Evolutionary conservation across 2,113 vertebrate genomes (phyloP), one percentile per base, ranked within the genome.

Genomic region (Piprites chloris): DNA sequence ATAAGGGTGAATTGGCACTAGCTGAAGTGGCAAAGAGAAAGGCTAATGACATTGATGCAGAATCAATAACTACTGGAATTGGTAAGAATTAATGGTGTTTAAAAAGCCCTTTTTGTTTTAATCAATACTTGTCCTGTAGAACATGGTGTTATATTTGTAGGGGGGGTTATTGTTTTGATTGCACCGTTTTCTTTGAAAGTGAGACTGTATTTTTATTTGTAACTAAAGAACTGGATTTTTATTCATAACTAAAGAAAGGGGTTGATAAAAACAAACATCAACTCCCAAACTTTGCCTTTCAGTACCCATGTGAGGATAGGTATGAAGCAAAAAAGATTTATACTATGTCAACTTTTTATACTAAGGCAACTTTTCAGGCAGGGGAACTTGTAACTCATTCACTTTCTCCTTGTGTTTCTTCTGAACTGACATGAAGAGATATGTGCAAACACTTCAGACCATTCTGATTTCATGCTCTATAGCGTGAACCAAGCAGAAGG

Each of bases 1-100:
- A 99, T 99, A 99, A 99, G 97, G 99, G 99, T 94, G 99, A 99
- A 98, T 91, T 98, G 98, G 99, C 99, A 96, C 98, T 99, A 94
- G 99, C 99, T 88, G 98, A 98, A 97, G 99, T 99, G 98, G 98
- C 99, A 96, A 98, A 98, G 98, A 99, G 98, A 98, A 99, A 98
- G 97, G 99, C 99, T 97, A 97, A 98, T 95, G 98, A 99, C 98
- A 99, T 99, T 97, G 98, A 99, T 97, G 97, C 98, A 73, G 98
- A 97, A 97, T 98, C 98, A 97, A 96, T 96, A 97, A 97, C 98
- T 84, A 97, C 98, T 82, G 96, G 97, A 98, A 94, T 96, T 90
- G 98, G 99, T 99, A 98, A 98, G 98, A 97, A 97, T 97, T 96
- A 97, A 96, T 92, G 85, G 59, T 95, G 76, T 97, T 96, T 95